phyloP scores from a whole-genome alignment of 2,113 vertebrate species.

The Chloroceryle aenea region DNA sequence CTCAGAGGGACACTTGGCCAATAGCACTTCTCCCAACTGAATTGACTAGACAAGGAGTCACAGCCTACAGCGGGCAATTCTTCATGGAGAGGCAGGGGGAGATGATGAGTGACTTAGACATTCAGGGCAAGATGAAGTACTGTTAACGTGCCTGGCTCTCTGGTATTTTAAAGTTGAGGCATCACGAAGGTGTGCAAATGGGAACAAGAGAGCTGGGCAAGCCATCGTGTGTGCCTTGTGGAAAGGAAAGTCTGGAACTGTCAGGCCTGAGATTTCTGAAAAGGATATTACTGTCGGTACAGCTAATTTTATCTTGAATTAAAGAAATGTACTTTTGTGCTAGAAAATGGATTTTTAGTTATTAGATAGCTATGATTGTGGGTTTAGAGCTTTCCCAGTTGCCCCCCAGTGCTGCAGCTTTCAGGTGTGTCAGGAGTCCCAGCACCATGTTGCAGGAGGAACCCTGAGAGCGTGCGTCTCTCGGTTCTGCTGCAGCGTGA shows the following conservation, averaged over 20 bases:
- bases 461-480: fast-evolving
- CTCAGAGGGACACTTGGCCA: neutral
- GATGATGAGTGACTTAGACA: neutral
- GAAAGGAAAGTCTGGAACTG: neutral
- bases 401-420: neutral
- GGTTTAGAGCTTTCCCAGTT: neutral
- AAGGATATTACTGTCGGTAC: neutral
- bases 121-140: neutral
- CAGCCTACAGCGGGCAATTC: neutral
- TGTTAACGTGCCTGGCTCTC: neutral
- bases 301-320: neutral
- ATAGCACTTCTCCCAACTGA: neutral
- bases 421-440: neutral
- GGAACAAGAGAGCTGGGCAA: neutral
- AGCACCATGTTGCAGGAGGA: fast-evolving
- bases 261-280: neutral
- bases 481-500: neutral
- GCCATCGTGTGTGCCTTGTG: neutral
- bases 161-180: neutral
- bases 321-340: neutral
- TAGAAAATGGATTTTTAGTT: neutral
- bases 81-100: neutral
- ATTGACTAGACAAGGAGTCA: neutral
- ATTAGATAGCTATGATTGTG: neutral
- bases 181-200: neutral